Evolutionary conservation across 2,797 vertebrate genomes (phyloP).

Genomic region (Miichthys miiuy): DNA sequence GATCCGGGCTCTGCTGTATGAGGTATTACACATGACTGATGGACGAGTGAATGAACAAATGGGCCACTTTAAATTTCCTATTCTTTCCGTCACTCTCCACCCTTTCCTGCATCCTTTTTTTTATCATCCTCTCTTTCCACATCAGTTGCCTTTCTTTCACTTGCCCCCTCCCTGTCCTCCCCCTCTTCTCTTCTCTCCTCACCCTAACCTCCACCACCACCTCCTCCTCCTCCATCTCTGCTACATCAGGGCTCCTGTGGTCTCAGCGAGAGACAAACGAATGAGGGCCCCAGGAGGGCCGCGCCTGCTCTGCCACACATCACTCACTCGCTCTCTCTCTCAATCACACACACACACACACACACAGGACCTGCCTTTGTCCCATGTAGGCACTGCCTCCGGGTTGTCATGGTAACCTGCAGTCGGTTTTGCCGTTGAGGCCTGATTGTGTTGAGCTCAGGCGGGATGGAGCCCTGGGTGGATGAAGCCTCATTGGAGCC

Average conservation of each 20-base stretch:
- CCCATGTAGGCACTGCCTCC: constrained; percentile 88
- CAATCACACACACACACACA: constrained; percentile 63
- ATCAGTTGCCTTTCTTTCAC: constrained; percentile 69
- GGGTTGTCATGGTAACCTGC: constrained; percentile 94
- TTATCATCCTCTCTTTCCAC: constrained; percentile 66
- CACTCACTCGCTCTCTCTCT: constrained; percentile 66
- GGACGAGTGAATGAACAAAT: constrained; percentile 53
- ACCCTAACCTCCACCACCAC: constrained; percentile 32
- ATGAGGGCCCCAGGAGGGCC: constrained; percentile 83
- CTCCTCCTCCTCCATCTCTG: constrained; percentile 67
- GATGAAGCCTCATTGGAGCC: constrained; percentile 62
- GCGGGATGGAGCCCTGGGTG: constrained; percentile 72
- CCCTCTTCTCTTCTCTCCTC: constrained; percentile 25
- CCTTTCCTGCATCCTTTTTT: constrained; percentile 51
- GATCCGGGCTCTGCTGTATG: constrained; percentile 39
- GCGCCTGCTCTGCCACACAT: constrained; percentile 76
- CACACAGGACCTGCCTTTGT: constrained; percentile 90
- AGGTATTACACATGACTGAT: constrained; percentile 50
- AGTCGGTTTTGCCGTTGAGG: constrained; percentile 84
- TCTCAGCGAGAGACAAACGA: constrained; percentile 82
- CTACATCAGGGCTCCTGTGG: constrained; percentile 79
- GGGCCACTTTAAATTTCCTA: constrained; percentile 29
- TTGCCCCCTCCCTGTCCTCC: constrained; percentile 32
- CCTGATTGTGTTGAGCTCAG: constrained; percentile 90
- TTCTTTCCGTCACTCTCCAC: constrained; percentile 32